These are phyloP conservation scores for Ganaspis brasiliensis DNA, from an alignment of 2,888 invertebrate genomes.

Conservation along the genomic window DNA sequence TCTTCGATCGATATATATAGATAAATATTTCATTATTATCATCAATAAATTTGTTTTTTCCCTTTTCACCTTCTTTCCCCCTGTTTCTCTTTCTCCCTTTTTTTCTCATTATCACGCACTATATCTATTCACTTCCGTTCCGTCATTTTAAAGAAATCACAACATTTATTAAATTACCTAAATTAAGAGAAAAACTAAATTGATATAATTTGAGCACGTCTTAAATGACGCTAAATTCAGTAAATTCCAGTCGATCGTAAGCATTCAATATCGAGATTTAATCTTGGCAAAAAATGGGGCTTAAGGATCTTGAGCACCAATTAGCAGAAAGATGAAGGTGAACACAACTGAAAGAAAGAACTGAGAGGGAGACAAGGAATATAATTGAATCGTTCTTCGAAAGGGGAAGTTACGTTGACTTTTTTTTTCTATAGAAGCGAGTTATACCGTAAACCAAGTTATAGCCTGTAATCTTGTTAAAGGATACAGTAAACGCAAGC, in stretches of 20 bases:
- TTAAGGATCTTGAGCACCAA: constrained; percentile 22
- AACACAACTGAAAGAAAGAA: constrained; percentile 11
- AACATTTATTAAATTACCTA: neutral
- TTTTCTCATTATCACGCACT: neutral
- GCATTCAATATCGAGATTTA: constrained; percentile 17
- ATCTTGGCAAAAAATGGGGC: constrained; percentile 12
- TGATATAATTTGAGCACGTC: neutral
- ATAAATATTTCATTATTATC: no score
- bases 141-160: neutral
- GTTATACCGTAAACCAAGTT: constrained; percentile 24
- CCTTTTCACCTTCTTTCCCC: neutral
- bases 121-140: neutral
- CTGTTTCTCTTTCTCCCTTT: neutral
- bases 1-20: neutral
- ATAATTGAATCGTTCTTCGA: constrained; percentile 37
- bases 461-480: constrained; percentile 20
- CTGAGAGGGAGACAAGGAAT: constrained; percentile 23
- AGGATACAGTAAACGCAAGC: constrained; percentile 29
- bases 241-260: constrained; percentile 3
- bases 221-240: constrained; percentile 1
- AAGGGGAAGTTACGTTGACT: constrained; percentile 18
- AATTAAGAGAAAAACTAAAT: neutral
- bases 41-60: no score
- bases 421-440: neutral
- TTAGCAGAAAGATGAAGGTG: constrained; percentile 36